phyloP scores from a whole-genome alignment of 2,888 invertebrate genomes.

The Aethes cnicana region DNA sequence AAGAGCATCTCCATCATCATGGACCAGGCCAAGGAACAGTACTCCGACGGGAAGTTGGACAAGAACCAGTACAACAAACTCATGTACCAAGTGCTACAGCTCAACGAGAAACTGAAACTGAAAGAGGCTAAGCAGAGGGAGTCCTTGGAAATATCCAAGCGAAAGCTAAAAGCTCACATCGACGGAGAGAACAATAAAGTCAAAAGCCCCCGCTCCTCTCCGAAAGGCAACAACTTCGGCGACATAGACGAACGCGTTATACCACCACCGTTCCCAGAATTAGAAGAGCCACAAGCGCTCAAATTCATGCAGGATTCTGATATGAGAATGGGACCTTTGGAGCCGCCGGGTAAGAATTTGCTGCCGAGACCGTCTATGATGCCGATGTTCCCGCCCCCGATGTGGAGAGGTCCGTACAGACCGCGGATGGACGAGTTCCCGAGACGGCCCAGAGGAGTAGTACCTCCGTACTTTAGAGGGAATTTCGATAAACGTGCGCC shows the following conservation, averaged over 20 bases:
- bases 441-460: slow-evolving; percentile 60
- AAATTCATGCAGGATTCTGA: slow-evolving; percentile 62
- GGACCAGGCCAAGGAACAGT: slow-evolving; percentile 90
- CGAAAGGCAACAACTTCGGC: slow-evolving; percentile 64
- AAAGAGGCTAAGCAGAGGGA: slow-evolving; percentile 89
- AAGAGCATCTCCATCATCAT: slow-evolving; percentile 89
- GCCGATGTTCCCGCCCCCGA: slow-evolving; percentile 55
- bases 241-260: slow-evolving; percentile 79
- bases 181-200: slow-evolving; percentile 70
- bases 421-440: slow-evolving; percentile 62
- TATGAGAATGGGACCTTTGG: slow-evolving; percentile 59
- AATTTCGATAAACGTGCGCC: slow-evolving; percentile 61
- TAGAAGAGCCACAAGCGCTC: slow-evolving; percentile 50
- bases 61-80: slow-evolving; percentile 88
- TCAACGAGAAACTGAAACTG: slow-evolving; percentile 89
- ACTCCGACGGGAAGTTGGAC: slow-evolving; percentile 88
- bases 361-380: slow-evolving; percentile 57
- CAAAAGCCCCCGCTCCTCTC: slow-evolving; percentile 72
- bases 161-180: slow-evolving; percentile 64
- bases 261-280: slow-evolving; percentile 57
- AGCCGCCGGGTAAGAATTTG: slow-evolving; percentile 41
- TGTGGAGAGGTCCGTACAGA: slow-evolving; percentile 63
- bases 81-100: slow-evolving; percentile 89
- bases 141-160: slow-evolving; percentile 80
- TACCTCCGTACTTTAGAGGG: slow-evolving; percentile 58